phyloP scores from a whole-genome alignment of 37 sponge, comb jelly and placozoan genomes.

The Spongilla lacustris region DNA sequence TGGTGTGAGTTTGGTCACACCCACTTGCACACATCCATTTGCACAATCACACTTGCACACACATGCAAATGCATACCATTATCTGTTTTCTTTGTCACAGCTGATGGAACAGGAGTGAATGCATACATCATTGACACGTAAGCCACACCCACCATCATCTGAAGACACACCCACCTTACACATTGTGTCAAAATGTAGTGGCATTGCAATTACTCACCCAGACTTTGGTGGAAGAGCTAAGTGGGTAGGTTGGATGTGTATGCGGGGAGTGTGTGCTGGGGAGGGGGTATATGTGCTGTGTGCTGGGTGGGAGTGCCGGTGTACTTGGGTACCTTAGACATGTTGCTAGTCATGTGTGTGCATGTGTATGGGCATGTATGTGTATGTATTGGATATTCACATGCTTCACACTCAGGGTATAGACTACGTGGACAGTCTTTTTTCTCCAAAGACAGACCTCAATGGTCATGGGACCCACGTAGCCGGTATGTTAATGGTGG shows the following conservation, averaged over 20 bases:
- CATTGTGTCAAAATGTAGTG: not conserved
- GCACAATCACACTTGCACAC: no score
- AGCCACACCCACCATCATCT: not conserved
- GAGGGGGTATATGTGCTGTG: no score
- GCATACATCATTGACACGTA: slow-evolving; percentile 25
- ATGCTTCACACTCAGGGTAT: slow-evolving; percentile 19
- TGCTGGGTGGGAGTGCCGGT: no score
- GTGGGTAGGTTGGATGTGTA: not conserved
- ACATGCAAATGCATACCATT: not conserved
- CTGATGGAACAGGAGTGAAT: slow-evolving; percentile 5
- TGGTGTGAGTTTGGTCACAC: no score
- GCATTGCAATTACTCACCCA: slow-evolving; percentile 6
- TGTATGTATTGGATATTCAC: no score
- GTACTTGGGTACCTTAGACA: no score
- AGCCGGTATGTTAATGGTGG: slow-evolving; percentile 39
- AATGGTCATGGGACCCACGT: slow-evolving; percentile 83
- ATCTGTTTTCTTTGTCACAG: not conserved
- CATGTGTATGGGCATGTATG: no score
- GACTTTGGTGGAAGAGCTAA: slow-evolving; percentile 21
- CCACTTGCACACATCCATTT: no score
- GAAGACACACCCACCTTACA: not conserved
- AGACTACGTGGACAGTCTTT: slow-evolving; percentile 47
- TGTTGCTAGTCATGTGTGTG: no score
- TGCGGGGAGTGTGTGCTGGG: not conserved
- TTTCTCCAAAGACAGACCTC: slow-evolving; percentile 44